A percentile compares a stretch with the other conserved stretches of the same genome.
phyloP scores from a whole-genome alignment of 2,888 invertebrate genomes.

The Synanthedon andrenaeformis region DNA sequence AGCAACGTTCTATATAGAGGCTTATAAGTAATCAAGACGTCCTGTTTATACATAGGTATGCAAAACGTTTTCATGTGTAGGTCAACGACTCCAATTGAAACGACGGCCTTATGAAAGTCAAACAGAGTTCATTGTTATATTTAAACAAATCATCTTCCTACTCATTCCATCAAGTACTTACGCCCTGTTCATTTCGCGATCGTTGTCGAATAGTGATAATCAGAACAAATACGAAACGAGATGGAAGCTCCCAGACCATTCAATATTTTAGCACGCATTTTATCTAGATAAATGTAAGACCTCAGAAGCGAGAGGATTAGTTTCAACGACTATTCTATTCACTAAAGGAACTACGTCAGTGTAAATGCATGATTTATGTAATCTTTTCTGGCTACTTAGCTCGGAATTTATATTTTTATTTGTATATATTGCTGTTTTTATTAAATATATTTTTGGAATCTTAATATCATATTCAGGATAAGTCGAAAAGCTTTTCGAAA shows the following conservation, averaged over 20 bases:
- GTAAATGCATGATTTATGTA: neutral
- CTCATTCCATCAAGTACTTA: neutral
- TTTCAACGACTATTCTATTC: neutral
- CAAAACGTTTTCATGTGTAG: too few relatives aligned
- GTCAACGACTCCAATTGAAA: too few relatives aligned
- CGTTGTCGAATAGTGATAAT: constrained; percentile 29
- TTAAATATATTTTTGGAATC: too few relatives aligned
- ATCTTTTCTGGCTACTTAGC: neutral
- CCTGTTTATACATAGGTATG: too few relatives aligned
- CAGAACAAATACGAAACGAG: constrained; percentile 59
- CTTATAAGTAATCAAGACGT: too few relatives aligned
- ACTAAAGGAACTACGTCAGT: neutral
- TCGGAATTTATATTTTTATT: too few relatives aligned
- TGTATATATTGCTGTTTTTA: too few relatives aligned
- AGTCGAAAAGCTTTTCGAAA: too few relatives aligned
- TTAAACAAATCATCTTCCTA: neutral
- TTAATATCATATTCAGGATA: too few relatives aligned
- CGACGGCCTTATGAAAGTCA: too few relatives aligned
- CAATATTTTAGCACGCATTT: constrained; percentile 62
- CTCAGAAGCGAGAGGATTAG: constrained; percentile 6
- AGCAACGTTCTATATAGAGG: too few relatives aligned
- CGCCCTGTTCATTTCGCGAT: neutral
- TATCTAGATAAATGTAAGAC: constrained; percentile 57
- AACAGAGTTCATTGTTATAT: too few relatives aligned
- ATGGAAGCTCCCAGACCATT: constrained; percentile 39